Conservation (phyloP, 2,797 vertebrate genomes). For the Acipenser ruthenus region DNA sequence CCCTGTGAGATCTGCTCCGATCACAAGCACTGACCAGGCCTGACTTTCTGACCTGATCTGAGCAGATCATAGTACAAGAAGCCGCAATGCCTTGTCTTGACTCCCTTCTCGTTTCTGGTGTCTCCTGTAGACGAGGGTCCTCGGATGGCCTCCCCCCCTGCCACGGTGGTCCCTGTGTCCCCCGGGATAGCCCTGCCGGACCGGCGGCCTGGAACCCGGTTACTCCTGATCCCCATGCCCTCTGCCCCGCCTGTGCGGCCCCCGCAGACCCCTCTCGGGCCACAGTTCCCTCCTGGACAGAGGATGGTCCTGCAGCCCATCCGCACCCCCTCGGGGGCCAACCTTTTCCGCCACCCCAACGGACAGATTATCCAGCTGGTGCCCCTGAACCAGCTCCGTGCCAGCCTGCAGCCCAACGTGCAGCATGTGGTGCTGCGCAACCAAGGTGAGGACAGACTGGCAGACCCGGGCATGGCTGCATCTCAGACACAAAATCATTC, state of each 20-base stretch:
- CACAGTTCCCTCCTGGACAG: conserved; percentile 44
- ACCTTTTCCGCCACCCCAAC: conserved; percentile 67
- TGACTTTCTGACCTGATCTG: not conserved
- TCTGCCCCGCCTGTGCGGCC: conserved; percentile 44
- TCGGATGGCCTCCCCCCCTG: conserved; percentile 22
- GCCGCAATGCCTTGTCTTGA: not conserved
- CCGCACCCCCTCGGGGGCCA: conserved; percentile 52
- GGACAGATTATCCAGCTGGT: conserved; percentile 83
- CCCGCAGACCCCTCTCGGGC: not conserved
- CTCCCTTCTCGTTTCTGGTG: not conserved
- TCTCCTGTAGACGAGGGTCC: conserved; percentile 25
- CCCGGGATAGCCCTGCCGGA: conserved; percentile 33
- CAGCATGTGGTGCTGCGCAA: conserved; percentile 54
- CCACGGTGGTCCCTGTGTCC: conserved; percentile 41
- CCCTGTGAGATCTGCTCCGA: no score
- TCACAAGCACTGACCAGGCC: no score
- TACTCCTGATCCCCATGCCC: conserved; percentile 65
- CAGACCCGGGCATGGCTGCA: no score
- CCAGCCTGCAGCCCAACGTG: conserved; percentile 41
- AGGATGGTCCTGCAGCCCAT: conserved; percentile 73
- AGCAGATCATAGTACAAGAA: no score
- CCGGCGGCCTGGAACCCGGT: conserved; percentile 48
- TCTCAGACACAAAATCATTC: no score
- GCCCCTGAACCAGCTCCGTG: conserved; percentile 70
- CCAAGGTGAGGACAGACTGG: conserved; percentile 47